Conservation (phyloP, 2,797 vertebrate genomes). For the Bradypodion pumilum region DNA sequence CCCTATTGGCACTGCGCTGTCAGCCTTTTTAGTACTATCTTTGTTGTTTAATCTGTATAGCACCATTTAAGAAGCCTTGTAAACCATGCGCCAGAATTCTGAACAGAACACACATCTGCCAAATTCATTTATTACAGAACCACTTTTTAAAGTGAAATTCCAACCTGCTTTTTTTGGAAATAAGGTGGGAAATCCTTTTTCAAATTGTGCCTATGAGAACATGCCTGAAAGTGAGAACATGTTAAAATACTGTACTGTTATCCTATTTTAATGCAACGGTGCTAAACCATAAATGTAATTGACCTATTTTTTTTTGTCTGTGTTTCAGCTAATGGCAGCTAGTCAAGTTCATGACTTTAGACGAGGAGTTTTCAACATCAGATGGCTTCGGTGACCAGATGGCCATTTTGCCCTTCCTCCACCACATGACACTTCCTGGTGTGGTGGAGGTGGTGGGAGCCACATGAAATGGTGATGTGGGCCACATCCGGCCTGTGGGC, state of each 20-base stretch:
- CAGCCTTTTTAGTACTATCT: constrained; percentile 39
- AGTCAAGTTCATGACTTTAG: neutral
- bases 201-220: neutral
- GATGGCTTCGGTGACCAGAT: no score
- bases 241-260: neutral
- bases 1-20: constrained; percentile 6
- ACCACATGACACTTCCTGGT: no score
- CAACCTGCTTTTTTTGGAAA: constrained; percentile 19
- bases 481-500: no score
- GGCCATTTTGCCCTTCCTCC: no score
- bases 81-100: constrained; percentile 26
- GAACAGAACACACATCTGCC: constrained; percentile 11
- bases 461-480: no score
- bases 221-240: neutral
- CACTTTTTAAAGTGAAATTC: constrained; percentile 17
- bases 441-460: no score
- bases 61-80: neutral
- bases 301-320: neutral
- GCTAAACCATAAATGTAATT: neutral
- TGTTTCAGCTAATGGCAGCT: neutral
- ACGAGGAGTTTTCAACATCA: no score
- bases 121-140: constrained; percentile 15
- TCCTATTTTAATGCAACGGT: neutral
- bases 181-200: neutral
- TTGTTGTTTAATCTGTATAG: constrained; percentile 32